Conservation (phyloP, 2,888 invertebrate genomes). For the Conomelus anceps region DNA sequence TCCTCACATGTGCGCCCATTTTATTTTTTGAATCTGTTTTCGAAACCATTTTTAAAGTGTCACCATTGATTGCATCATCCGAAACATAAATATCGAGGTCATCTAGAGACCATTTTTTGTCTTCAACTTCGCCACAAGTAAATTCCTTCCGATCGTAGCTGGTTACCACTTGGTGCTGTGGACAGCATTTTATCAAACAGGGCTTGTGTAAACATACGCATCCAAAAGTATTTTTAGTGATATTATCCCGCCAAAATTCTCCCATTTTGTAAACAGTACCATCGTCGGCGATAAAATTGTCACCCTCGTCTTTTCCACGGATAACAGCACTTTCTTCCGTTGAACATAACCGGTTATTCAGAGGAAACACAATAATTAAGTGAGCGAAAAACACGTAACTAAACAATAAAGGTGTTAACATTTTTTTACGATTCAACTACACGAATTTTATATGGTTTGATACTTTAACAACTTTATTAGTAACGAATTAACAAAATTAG, state of each 20-base stretch:
- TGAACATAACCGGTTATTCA: background rate
- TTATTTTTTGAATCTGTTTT: too few relatives aligned
- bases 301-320: background rate
- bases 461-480: too few relatives aligned
- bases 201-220: background rate
- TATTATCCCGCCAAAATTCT: background rate
- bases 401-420: background rate
- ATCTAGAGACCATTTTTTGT: background rate
- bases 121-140: background rate
- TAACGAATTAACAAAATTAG: too few relatives aligned
- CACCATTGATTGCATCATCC: background rate
- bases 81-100: background rate
- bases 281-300: background rate
- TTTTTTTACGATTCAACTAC: background rate
- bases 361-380: background rate
- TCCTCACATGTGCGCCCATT: background rate
- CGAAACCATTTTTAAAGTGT: too few relatives aligned
- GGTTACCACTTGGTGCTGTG: background rate
- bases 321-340: background rate
- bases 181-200: conserved; percentile 10
- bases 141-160: background rate
- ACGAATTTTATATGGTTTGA: background rate
- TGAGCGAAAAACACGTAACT: background rate
- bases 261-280: background rate
- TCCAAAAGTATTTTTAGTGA: background rate